phyloP scores from a whole-genome alignment of 2,113 vertebrate genomes.

The Bos indicus region DNA sequence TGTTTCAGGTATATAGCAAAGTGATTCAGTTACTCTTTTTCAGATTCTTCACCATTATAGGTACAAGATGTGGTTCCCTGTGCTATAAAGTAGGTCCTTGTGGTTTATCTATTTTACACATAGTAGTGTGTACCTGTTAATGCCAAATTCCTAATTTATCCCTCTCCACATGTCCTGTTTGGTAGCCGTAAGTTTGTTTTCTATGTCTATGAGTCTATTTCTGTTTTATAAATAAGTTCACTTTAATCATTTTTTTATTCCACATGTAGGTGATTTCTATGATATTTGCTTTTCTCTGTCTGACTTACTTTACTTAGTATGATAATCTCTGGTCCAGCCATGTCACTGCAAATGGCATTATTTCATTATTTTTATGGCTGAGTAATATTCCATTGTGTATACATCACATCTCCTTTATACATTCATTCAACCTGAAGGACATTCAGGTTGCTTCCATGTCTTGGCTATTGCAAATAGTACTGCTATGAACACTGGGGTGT shows the following conservation, averaged over 20 bases:
- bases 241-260: background rate
- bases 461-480: background rate
- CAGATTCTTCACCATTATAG: background rate
- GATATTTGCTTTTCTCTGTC: background rate
- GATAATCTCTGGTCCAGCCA: background rate
- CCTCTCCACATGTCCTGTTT: rapidly evolving
- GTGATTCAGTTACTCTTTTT: background rate
- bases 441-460: background rate
- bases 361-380: background rate
- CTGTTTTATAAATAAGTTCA: background rate
- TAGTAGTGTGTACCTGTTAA: background rate
- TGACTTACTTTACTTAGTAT: background rate
- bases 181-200: background rate
- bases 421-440: background rate
- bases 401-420: background rate
- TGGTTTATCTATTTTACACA: background rate
- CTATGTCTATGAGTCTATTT: background rate
- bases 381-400: background rate
- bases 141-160: background rate
- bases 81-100: background rate
- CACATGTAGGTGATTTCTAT: background rate
- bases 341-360: background rate
- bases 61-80: background rate
- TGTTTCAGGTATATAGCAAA: background rate
- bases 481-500: background rate